Evolutionary conservation across 2,888 invertebrate genomes (phyloP).

Genomic region (Pheosia gnoma): DNA sequence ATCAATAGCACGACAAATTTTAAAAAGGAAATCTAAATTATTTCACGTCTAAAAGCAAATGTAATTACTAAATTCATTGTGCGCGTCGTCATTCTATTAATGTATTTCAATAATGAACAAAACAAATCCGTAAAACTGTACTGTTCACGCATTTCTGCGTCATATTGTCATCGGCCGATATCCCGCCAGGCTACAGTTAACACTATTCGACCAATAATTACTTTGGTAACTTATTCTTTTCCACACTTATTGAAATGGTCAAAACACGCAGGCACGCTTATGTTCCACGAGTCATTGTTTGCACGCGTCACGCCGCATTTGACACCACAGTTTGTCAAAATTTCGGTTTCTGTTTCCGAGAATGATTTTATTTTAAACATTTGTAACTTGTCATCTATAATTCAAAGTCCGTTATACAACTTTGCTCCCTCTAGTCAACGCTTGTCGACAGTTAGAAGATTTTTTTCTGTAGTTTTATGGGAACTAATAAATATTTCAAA

Average conservation of each 20-base stretch:
- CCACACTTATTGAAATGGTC: constrained; percentile 70
- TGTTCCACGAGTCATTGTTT: constrained; percentile 63
- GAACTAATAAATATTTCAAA: constrained; percentile 78
- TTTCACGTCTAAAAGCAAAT: constrained; percentile 39
- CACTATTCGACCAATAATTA: constrained; percentile 72
- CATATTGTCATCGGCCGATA: constrained; percentile 53
- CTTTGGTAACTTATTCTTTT: constrained; percentile 75
- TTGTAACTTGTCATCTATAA: constrained; percentile 64
- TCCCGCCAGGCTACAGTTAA: constrained; percentile 78
- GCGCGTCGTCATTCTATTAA: constrained; percentile 35
- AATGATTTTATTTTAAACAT: constrained; percentile 58
- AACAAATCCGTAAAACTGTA: constrained; percentile 34
- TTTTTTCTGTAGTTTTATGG: constrained; percentile 68
- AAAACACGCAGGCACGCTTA: constrained; percentile 80
- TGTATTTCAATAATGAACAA: constrained; percentile 42
- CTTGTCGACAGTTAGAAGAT: constrained; percentile 68
- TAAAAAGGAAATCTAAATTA: constrained; percentile 24
- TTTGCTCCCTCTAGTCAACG: constrained; percentile 44
- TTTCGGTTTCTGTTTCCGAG: constrained; percentile 80
- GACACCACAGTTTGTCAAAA: constrained; percentile 81
- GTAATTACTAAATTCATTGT: constrained; percentile 40
- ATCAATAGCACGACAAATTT: constrained; percentile 6
- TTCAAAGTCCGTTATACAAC: constrained; percentile 73
- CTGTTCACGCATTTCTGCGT: constrained; percentile 57
- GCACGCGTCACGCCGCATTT: constrained; percentile 54